Evolutionary conservation across 2,888 invertebrate species (phyloP).

Genomic region (Synergus japonicus): DNA sequence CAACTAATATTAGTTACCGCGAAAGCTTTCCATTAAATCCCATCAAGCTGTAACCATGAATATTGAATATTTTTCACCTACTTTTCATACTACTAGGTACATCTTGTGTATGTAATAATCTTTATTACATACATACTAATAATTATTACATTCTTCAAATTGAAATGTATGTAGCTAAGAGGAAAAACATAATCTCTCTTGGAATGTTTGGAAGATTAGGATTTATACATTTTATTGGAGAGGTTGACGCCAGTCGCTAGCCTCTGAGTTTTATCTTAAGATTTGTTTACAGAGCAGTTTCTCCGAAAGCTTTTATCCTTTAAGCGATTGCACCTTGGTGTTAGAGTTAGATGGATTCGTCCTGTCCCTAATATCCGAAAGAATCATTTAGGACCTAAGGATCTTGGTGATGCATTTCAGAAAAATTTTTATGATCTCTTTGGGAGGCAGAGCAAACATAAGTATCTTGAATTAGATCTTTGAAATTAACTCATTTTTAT

Average conservation of each 20-base stretch:
- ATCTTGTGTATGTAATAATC: no score
- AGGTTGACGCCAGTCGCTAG: constrained; percentile 1
- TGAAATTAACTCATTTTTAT: no score
- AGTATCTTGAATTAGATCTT: neutral
- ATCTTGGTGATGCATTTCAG: neutral
- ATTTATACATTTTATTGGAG: neutral
- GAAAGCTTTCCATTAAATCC: constrained; percentile 35
- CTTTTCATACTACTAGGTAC: no score
- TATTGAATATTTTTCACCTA: no score
- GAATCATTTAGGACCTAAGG: neutral
- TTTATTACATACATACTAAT: no score
- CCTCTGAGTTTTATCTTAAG: neutral
- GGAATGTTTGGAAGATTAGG: neutral
- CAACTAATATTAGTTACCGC: constrained; percentile 49
- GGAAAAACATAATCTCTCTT: neutral
- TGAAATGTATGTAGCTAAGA: no score
- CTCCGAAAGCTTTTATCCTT: constrained; percentile 10
- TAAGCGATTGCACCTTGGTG: neutral
- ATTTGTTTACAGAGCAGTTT: constrained; percentile 6
- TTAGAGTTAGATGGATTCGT: neutral
- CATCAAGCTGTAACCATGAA: neutral
- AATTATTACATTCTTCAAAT: no score
- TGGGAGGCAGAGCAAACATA: neutral
- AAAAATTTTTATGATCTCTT: neutral
- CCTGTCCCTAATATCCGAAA: neutral